Percentiles rank a stretch among this genome's conserved stretches.
phyloP scores from a whole-genome alignment of 2,888 invertebrate species.

The Eupsilia transversa region DNA sequence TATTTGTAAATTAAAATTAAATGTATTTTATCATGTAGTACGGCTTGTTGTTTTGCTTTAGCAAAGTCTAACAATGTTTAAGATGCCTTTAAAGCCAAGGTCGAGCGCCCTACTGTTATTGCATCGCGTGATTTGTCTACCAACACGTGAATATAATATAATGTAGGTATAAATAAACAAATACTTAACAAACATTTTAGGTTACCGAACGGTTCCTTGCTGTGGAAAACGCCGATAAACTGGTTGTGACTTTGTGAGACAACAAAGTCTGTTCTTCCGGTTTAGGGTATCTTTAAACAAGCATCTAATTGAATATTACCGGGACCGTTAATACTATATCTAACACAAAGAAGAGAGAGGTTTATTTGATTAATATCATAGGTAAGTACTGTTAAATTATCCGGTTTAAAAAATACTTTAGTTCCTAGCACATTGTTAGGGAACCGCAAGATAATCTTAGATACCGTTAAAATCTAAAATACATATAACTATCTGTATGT shows the following conservation, averaged over 20 bases:
- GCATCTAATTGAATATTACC: conserved; percentile 55
- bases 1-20: background rate
- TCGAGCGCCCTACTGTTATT: background rate
- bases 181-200: conserved; percentile 29
- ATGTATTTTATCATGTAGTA: background rate
- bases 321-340: conserved; percentile 66
- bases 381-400: conserved; percentile 24
- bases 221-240: conserved; percentile 73
- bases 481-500: background rate
- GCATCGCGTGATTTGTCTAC: background rate
- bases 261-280: conserved; percentile 70
- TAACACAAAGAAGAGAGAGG: conserved; percentile 2
- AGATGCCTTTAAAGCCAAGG: background rate
- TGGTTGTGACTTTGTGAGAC: conserved; percentile 59
- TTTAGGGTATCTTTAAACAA: conserved; percentile 58
- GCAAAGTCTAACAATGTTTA: background rate
- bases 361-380: conserved; percentile 36
- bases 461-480: conserved; percentile 21
- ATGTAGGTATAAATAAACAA: conserved; percentile 19
- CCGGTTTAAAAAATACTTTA: conserved; percentile 16
- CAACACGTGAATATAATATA: background rate
- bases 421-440: background rate
- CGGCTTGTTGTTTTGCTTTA: background rate
- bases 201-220: conserved; percentile 55
- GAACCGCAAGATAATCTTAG: background rate